These are phyloP conservation scores for Lordiphosa stackelbergi DNA, from an alignment of 1,140 invertebrate species.

Conservation along the genomic window DNA sequence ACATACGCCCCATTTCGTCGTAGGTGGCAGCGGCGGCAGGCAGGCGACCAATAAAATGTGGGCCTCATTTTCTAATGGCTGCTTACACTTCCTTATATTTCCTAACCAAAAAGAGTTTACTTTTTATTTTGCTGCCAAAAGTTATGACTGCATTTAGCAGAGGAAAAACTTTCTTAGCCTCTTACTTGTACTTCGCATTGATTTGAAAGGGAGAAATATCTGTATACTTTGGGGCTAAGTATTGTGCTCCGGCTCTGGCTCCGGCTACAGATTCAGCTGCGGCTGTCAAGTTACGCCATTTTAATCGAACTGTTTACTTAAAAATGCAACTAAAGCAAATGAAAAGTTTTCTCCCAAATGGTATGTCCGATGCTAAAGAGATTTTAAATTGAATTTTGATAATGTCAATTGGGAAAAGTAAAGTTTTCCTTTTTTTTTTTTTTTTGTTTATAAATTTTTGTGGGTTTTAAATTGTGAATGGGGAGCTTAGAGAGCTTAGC, in stretches of 20 bases:
- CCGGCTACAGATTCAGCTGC: neutral
- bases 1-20: slow-evolving; percentile 41
- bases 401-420: slow-evolving; percentile 60
- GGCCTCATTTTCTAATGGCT: slow-evolving; percentile 62
- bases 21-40: slow-evolving; percentile 24
- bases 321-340: slow-evolving; percentile 73
- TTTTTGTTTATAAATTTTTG: neutral
- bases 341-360: slow-evolving; percentile 53
- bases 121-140: slow-evolving; percentile 61
- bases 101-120: slow-evolving; percentile 56
- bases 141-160: slow-evolving; percentile 73
- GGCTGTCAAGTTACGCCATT: slow-evolving; percentile 50
- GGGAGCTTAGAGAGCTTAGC: no score
- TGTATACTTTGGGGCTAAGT: slow-evolving; percentile 59
- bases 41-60: slow-evolving; percentile 59
- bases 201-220: slow-evolving; percentile 64
- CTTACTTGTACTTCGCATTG: slow-evolving; percentile 48
- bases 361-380: slow-evolving; percentile 44
- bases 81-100: slow-evolving; percentile 69
- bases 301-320: slow-evolving; percentile 75
- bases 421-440: neutral
- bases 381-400: slow-evolving; percentile 75
- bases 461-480: neutral
- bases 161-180: slow-evolving; percentile 57
- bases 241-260: slow-evolving; percentile 37